phyloP scores from a whole-genome alignment of 2,888 invertebrate species.

The Amiota minor region DNA sequence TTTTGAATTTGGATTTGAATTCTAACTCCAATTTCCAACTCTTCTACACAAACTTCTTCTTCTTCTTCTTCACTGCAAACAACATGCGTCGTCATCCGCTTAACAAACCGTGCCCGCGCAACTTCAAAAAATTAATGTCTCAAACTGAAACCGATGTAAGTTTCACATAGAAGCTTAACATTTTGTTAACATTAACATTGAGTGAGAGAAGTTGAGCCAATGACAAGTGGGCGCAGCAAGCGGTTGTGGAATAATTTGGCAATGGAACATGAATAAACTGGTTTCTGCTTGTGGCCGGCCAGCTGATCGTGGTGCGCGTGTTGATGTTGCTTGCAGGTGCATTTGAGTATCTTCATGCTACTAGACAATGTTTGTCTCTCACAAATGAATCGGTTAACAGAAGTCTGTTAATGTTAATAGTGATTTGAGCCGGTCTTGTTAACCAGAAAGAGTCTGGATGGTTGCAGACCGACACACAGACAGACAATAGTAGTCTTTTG shows the following conservation, averaged over 20 bases:
- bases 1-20: no score
- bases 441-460: not conserved
- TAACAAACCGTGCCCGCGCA: no score
- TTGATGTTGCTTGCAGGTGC: conserved; percentile 9
- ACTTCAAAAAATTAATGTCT: no score
- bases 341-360: conserved; percentile 7
- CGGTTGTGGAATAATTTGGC: not conserved
- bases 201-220: conserved; percentile 47
- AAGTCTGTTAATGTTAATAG: not conserved
- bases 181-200: not conserved
- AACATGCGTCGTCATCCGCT: no score
- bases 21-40: no score
- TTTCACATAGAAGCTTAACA: no score
- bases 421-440: not conserved
- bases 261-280: not conserved
- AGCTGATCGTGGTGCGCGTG: conserved; percentile 7
- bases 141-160: no score
- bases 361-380: not conserved
- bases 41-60: no score
- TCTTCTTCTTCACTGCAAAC: no score
- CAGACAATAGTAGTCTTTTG: not conserved
- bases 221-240: conserved; percentile 58
- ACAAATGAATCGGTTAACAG: conserved; percentile 11
- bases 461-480: no score
- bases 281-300: conserved; percentile 1